phyloP scores from a whole-genome alignment of 2,113 vertebrate species.

The Dasyornis broadbenti region DNA sequence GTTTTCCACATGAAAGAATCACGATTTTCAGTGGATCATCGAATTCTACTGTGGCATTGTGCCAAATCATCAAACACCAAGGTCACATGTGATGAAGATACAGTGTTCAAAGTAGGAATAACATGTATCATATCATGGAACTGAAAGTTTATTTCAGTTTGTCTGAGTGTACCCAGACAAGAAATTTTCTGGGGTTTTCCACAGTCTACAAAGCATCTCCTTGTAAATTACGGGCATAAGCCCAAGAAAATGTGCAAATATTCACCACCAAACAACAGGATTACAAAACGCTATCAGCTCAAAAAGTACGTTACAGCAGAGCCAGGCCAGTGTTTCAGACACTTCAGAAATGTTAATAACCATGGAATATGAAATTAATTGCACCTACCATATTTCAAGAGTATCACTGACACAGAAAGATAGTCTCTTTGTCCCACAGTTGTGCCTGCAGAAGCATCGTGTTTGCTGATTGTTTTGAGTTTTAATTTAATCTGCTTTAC shows the following conservation, averaged over 20 bases:
- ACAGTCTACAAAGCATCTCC: neutral
- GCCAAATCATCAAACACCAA: slow-evolving; percentile 3
- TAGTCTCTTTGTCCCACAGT: neutral
- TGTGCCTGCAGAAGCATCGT: neutral
- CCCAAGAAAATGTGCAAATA: slow-evolving; percentile 29
- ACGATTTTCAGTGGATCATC: neutral
- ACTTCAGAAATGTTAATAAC: neutral
- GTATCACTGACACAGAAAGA: neutral
- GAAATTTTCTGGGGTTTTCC: slow-evolving; percentile 19
- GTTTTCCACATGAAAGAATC: slow-evolving; percentile 57
- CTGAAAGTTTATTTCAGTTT: neutral
- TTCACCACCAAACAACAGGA: neutral
- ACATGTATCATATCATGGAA: neutral
- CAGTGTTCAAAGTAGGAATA: neutral
- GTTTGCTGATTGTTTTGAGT: neutral
- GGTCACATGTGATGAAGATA: neutral
- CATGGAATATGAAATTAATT: neutral
- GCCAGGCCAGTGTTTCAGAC: neutral
- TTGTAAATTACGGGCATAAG: slow-evolving; percentile 18
- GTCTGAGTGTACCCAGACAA: neutral
- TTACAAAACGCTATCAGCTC: neutral
- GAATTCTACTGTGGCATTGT: neutral
- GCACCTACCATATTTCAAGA: neutral
- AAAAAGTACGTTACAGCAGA: neutral
- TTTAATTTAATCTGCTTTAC: slow-evolving; percentile 24